Evolutionary conservation across 1,140 invertebrate genomes (phyloP).

Genomic region (Chionoecetes opilio): DNA sequence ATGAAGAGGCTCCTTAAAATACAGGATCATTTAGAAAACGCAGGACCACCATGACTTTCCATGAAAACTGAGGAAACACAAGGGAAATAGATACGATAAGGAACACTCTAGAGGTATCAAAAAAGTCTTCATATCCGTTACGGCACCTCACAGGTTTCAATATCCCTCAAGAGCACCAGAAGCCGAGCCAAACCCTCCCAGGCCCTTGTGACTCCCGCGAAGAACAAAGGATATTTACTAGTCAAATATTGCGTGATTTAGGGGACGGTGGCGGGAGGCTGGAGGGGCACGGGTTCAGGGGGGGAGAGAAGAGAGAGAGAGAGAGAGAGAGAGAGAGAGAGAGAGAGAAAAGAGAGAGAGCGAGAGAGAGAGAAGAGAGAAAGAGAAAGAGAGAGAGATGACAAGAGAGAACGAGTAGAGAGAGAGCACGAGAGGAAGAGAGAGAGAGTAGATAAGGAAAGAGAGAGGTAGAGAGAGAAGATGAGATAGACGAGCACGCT

Average conservation of each 20-base stretch:
- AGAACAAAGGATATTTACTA: conserved; percentile 9
- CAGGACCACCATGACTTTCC: background rate
- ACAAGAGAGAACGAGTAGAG: background rate
- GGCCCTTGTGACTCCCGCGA: background rate
- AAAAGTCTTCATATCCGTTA: background rate
- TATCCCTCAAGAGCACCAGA: background rate
- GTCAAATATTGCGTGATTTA: conserved; percentile 6
- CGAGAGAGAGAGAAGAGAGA: background rate
- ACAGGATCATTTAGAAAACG: no score
- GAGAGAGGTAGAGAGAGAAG: no score
- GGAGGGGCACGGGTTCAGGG: background rate
- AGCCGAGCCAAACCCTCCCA: background rate
- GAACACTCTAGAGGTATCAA: no score
- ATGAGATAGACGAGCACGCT: no score
- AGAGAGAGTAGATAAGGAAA: background rate
- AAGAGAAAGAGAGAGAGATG: background rate
- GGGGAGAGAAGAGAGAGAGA: conserved; percentile 33
- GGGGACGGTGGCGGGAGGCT: background rate
- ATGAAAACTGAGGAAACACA: no score
- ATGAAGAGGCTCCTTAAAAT: no score
- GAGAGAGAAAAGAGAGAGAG: background rate
- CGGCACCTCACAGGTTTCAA: background rate
- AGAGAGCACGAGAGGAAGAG: background rate
- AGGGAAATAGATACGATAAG: background rate
- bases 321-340: background rate